Evolutionary conservation across 2,888 invertebrate species (phyloP).

Genomic region (Erebia epiphron): DNA sequence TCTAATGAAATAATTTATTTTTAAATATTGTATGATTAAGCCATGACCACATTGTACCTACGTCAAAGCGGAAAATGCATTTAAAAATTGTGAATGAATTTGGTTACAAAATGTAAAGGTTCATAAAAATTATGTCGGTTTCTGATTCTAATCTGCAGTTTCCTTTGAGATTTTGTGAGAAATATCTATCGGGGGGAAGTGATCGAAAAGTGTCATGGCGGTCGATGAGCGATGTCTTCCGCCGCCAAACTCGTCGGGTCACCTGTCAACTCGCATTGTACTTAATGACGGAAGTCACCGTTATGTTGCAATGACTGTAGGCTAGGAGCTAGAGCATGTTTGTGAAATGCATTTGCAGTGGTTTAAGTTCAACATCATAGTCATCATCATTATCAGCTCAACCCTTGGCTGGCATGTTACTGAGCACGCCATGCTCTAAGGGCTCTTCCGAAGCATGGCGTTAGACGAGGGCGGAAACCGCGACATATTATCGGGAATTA

Average conservation of each 20-base stretch:
- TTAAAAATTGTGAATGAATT: slow-evolving; percentile 6
- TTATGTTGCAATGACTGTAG: slow-evolving; percentile 38
- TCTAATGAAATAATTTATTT: too few species aligned
- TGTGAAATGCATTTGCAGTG: neutral
- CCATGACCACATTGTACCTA: neutral
- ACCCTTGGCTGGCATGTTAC: too few species aligned
- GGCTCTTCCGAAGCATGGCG: too few species aligned
- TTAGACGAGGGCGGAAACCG: too few species aligned
- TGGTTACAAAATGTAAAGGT: slow-evolving; percentile 1
- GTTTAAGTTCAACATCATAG: too few species aligned
- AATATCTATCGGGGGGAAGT: slow-evolving; percentile 57
- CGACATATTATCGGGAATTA: too few species aligned
- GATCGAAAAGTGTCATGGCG: slow-evolving; percentile 62
- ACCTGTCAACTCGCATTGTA: slow-evolving; percentile 44
- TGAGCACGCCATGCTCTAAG: too few species aligned
- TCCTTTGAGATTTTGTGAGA: slow-evolving; percentile 44
- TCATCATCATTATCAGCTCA: too few species aligned
- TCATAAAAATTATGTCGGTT: slow-evolving; percentile 9
- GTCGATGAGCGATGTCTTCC: slow-evolving; percentile 65
- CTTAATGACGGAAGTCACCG: slow-evolving; percentile 44
- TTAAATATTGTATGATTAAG: neutral
- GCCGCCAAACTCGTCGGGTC: slow-evolving; percentile 52
- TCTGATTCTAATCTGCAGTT: slow-evolving; percentile 32
- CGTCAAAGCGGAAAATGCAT: slow-evolving; percentile 7
- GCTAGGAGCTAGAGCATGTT: neutral